Evolutionary conservation across 2,113 vertebrate genomes (phyloP).

Genomic region (Terrapene triunguis): DNA sequence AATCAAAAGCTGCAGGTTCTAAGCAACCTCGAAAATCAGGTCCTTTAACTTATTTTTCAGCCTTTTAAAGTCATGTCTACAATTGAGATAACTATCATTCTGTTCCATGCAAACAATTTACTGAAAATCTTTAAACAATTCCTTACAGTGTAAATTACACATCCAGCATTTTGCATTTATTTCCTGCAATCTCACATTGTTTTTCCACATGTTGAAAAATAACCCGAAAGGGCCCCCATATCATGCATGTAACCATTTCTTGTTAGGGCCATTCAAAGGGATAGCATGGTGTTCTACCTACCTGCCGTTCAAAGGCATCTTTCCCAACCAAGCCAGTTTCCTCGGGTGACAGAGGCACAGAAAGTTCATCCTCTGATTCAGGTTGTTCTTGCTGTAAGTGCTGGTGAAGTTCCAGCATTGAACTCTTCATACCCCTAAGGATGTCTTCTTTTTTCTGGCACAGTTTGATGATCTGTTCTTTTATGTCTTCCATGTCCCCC

Average conservation of each 20-base stretch:
- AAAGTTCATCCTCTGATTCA: constrained; percentile 55
- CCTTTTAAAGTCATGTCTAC: background rate
- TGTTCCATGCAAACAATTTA: background rate
- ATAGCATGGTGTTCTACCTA: background rate
- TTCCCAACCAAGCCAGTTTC: constrained; percentile 16
- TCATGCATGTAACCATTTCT: background rate
- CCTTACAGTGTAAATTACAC: background rate
- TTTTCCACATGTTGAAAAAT: background rate
- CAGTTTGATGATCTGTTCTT: constrained; percentile 77
- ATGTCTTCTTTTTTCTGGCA: constrained; percentile 81
- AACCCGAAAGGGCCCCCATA: background rate
- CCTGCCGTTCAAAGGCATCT: constrained; percentile 68
- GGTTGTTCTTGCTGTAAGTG: constrained; percentile 64
- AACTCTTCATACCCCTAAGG: constrained; percentile 66
- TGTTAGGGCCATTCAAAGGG: background rate
- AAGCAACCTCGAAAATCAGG: background rate
- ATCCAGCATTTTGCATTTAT: background rate
- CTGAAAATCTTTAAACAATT: background rate
- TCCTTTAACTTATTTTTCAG: background rate
- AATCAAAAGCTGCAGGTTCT: constrained; percentile 12
- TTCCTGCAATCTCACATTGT: background rate
- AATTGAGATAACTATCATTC: background rate
- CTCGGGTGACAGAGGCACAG: background rate
- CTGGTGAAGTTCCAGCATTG: constrained; percentile 76
- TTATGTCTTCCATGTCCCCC: constrained; percentile 75